Percentiles rank a stretch among this genome's conserved stretches.
phyloP scores from a whole-genome alignment of 2,888 invertebrate species.

The Trimorus sp. region DNA sequence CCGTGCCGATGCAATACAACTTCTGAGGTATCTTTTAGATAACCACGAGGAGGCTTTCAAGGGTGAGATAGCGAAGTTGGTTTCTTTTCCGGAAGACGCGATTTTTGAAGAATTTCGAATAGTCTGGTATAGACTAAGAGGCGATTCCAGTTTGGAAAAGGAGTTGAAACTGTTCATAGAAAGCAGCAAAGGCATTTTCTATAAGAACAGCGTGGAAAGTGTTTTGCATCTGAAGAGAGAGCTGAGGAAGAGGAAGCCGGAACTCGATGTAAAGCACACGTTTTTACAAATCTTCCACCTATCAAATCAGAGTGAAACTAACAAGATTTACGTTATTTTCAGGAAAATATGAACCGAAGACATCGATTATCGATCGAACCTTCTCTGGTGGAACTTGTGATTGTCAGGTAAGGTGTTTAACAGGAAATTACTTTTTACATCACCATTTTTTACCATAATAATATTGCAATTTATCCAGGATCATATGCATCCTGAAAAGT shows the following conservation, averaged over 20 bases:
- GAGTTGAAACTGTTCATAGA: slow-evolving; percentile 46
- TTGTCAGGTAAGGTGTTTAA: slow-evolving; percentile 5
- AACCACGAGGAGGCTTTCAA: slow-evolving; percentile 36
- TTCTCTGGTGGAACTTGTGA: slow-evolving; percentile 26
- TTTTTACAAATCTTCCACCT: neutral
- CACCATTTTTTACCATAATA: neutral
- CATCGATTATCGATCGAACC: neutral
- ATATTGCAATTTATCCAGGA: slow-evolving; percentile 19
- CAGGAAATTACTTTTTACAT: neutral
- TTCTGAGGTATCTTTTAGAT: slow-evolving; percentile 82
- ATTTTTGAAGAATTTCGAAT: slow-evolving; percentile 76
- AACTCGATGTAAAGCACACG: slow-evolving; percentile 30
- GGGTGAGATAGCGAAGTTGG: slow-evolving; percentile 81
- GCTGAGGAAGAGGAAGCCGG: slow-evolving; percentile 20
- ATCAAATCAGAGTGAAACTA: neutral
- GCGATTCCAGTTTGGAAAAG: slow-evolving; percentile 20
- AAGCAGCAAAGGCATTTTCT: slow-evolving; percentile 26
- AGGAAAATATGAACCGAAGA: neutral
- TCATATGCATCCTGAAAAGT: slow-evolving; percentile 42
- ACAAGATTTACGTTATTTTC: neutral
- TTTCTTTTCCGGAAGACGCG: slow-evolving; percentile 83
- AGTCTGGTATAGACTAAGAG: slow-evolving; percentile 76
- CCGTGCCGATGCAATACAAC: slow-evolving; percentile 74
- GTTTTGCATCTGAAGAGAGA: slow-evolving; percentile 34
- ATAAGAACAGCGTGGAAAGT: slow-evolving; percentile 25